Evolutionary conservation across 2,888 invertebrate species (phyloP).

Genomic region (Microctonus brassicae): DNA sequence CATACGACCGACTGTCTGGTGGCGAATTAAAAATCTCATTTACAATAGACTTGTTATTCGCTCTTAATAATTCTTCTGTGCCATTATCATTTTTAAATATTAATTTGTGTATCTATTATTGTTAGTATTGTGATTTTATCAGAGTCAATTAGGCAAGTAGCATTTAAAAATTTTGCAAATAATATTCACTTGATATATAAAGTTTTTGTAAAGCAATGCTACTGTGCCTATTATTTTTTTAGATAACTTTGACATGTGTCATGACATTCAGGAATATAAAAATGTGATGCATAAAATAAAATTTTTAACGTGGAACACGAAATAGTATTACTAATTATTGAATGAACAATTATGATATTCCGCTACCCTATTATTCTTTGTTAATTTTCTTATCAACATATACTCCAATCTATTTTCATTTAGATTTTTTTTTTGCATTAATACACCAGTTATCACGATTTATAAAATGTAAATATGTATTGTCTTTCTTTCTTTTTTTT

Average conservation of each 20-base stretch:
- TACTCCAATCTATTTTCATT: slow-evolving; percentile 30
- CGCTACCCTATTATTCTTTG: neutral
- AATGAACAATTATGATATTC: neutral
- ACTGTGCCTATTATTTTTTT: slow-evolving; percentile 9
- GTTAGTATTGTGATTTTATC: neutral
- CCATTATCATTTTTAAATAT: neutral
- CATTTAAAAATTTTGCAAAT: neutral
- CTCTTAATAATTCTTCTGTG: neutral
- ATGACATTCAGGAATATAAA: neutral
- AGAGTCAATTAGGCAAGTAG: neutral
- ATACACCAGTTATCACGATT: slow-evolving; percentile 18
- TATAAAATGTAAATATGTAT: slow-evolving; percentile 40
- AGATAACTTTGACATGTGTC: slow-evolving; percentile 24
- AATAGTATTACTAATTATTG: neutral
- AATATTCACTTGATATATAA: neutral
- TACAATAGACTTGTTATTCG: slow-evolving; percentile 46
- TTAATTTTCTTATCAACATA: no score
- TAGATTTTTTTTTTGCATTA: neutral
- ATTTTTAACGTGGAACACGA: neutral
- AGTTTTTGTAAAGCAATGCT: neutral
- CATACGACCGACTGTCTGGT: slow-evolving; percentile 64
- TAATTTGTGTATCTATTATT: neutral
- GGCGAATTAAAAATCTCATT: slow-evolving; percentile 56
- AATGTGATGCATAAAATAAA: neutral
- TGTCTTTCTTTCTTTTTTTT: slow-evolving; percentile 17